Evolutionary conservation across 2,888 invertebrate species (phyloP).

Genomic region (Tuta absoluta): DNA sequence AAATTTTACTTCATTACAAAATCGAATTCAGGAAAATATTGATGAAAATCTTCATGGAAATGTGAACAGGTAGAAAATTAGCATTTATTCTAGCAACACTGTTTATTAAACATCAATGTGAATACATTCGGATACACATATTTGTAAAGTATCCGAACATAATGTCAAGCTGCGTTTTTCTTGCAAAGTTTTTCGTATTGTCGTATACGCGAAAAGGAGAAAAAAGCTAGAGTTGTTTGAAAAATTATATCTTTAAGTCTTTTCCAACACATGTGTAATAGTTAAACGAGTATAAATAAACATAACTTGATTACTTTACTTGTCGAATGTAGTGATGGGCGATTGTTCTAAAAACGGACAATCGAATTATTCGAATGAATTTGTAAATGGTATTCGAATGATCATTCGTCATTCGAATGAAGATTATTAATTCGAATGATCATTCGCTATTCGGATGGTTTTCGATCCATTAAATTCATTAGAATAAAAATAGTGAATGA

Average conservation of each 20-base stretch:
- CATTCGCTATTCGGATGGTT: no score
- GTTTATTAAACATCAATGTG: not conserved
- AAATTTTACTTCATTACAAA: not conserved
- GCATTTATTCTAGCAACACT: not conserved
- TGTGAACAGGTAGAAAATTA: not conserved
- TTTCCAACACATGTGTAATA: not conserved
- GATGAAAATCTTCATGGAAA: not conserved
- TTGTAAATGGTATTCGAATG: no score
- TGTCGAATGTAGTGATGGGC: no score
- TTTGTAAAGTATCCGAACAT: not conserved
- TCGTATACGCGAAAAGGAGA: not conserved
- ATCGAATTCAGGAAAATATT: not conserved
- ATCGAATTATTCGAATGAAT: no score
- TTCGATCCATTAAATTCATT: no score
- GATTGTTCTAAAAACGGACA: no score
- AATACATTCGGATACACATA: slow-evolving; percentile 3
- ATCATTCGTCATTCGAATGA: no score
- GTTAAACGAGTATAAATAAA: not conserved
- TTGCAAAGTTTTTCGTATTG: not conserved
- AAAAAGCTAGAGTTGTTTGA: not conserved
- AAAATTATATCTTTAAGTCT: not conserved
- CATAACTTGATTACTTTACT: no score
- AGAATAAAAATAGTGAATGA: no score
- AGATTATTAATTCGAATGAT: no score
- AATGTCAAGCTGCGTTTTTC: not conserved